A percentile compares a stretch with the other conserved stretches of the same genome.
These are phyloP conservation scores for Aldabrachelys gigantea DNA, from an alignment of 2,113 vertebrate species.

Conservation along the genomic window DNA sequence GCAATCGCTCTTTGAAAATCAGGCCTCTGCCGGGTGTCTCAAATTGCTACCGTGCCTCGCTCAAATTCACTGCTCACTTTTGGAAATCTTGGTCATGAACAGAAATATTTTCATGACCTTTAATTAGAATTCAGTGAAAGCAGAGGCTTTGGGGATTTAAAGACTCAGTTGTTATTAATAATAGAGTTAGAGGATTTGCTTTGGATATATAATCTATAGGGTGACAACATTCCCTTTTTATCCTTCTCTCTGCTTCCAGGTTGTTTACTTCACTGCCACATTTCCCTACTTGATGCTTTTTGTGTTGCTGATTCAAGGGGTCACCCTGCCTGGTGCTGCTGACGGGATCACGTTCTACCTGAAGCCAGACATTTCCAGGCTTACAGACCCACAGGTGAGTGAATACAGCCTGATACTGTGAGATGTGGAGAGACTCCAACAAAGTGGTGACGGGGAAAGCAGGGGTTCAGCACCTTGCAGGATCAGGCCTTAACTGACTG, in stretches of 20 bases:
- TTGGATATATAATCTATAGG: not conserved
- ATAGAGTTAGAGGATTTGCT: not conserved
- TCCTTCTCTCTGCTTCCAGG: constrained; percentile 74
- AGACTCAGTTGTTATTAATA: not conserved
- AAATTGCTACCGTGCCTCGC: not conserved
- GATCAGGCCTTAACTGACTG: not conserved
- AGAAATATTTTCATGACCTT: constrained; percentile 45
- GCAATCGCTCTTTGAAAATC: constrained; percentile 1
- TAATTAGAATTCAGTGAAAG: constrained; percentile 28
- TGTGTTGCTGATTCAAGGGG: constrained; percentile 89
- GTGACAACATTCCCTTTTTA: not conserved
- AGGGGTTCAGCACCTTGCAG: not conserved
- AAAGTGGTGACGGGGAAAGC: accelerated
- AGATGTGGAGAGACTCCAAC: not conserved
- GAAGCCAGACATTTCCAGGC: constrained; percentile 88
- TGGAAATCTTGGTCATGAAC: constrained; percentile 32
- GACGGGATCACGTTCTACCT: constrained; percentile 93
- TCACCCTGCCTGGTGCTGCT: constrained; percentile 89
- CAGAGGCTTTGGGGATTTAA: too few relatives aligned
- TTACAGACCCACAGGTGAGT: constrained; percentile 92
- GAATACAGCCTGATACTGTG: not conserved
- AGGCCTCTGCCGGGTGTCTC: not conserved
- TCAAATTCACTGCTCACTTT: constrained; percentile 36
- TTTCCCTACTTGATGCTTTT: constrained; percentile 95
- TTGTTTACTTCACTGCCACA: constrained; percentile 96